These are phyloP conservation scores for Dicerorhinus sumatrensis DNA, from an alignment of 2,113 vertebrate genomes.

Conservation along the genomic window DNA sequence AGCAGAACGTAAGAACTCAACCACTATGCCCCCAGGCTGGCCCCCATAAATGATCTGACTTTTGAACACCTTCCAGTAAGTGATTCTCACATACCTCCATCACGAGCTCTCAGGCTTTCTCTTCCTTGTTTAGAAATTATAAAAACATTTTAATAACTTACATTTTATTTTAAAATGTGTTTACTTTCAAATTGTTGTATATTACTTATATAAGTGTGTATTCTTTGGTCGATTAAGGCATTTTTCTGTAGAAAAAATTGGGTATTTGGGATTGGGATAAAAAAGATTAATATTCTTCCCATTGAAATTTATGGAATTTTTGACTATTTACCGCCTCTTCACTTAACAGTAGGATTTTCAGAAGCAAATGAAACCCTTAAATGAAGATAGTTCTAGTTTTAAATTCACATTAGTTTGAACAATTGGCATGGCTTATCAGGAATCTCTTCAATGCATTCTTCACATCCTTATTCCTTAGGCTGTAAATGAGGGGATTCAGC, in stretches of 20 bases:
- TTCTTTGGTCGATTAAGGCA: not conserved
- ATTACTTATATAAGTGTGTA: not conserved
- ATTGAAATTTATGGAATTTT: not conserved
- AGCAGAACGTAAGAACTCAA: too few species aligned
- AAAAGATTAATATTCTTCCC: not conserved
- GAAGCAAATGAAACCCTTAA: not conserved
- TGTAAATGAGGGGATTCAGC: constrained; percentile 77
- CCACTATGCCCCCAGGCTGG: too few species aligned
- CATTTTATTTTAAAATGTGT: not conserved
- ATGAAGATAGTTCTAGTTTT: not conserved
- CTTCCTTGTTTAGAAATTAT: not conserved
- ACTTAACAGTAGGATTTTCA: not conserved
- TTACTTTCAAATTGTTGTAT: not conserved
- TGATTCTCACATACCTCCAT: too few species aligned
- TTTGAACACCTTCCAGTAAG: too few species aligned
- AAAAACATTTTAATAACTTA: not conserved
- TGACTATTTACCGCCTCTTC: rapidly evolving
- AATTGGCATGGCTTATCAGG: not conserved
- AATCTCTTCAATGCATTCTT: constrained; percentile 61
- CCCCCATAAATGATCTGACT: too few species aligned
- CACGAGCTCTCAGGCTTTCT: rapidly evolving
- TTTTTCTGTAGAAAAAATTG: not conserved
- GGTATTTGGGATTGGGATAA: not conserved
- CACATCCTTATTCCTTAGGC: constrained; percentile 73
- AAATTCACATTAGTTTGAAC: not conserved